Conservation (phyloP, 2,797 vertebrate species). For the Pangasius sanitwongsei region DNA sequence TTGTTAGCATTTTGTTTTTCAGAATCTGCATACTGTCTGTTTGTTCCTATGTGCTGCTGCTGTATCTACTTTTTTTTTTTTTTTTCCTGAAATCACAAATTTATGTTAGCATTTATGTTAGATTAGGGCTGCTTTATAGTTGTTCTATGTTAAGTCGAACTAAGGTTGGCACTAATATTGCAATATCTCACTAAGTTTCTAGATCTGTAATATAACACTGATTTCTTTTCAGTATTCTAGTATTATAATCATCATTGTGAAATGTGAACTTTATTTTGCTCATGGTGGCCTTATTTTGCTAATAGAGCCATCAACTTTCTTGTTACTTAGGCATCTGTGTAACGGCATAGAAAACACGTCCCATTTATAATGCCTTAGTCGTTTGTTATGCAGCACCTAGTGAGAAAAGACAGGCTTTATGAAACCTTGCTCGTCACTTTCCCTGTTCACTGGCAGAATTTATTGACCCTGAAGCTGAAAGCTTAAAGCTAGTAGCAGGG, state of each 20-base stretch:
- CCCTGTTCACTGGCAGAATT: conserved; percentile 41
- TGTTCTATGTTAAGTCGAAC: neutral
- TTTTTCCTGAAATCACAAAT: neutral
- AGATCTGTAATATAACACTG: neutral
- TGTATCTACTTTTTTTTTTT: neutral
- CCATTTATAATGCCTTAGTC: conserved; percentile 1
- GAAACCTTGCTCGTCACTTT: conserved; percentile 41
- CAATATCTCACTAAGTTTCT: neutral
- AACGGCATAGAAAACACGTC: neutral
- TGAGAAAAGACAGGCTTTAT: conserved; percentile 5
- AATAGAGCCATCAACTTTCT: neutral
- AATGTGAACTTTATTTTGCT: neutral
- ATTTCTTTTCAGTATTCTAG: neutral
- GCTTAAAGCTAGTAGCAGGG: conserved; percentile 34
- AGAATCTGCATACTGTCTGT: neutral
- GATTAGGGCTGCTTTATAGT: neutral
- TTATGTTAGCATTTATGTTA: neutral
- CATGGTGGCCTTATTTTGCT: neutral
- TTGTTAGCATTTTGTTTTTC: neutral
- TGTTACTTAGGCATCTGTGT: neutral
- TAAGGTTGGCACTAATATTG: neutral
- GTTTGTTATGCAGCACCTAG: neutral
- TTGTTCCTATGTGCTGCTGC: neutral
- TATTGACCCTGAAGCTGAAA: conserved; percentile 40
- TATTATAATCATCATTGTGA: neutral